A percentile compares a stretch with the other conserved stretches of the same genome.
Evolutionary conservation across 2,888 invertebrate genomes (phyloP).

Genomic region (Galerucella pusilla): DNA sequence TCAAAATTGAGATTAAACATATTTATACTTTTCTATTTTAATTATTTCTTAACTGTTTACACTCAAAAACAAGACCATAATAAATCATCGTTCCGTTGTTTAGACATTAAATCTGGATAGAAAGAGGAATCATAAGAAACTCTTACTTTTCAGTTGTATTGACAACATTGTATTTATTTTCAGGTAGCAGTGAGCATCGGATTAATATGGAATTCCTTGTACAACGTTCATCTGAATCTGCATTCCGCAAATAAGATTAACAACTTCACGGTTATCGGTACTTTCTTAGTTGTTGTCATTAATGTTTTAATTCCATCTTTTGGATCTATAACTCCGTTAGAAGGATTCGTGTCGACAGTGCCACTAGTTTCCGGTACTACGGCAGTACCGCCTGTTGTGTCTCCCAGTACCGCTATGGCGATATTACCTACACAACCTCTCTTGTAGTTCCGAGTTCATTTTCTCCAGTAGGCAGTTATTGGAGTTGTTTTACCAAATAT

Average conservation of each 20-base stretch:
- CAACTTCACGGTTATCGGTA: slow-evolving; percentile 84
- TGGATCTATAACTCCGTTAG: slow-evolving; percentile 71
- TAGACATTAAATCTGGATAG: too few species aligned
- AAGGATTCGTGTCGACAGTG: neutral
- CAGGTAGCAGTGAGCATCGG: slow-evolving; percentile 85
- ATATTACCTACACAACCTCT: neutral
- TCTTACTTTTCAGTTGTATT: neutral
- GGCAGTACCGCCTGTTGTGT: neutral
- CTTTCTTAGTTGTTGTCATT: slow-evolving; percentile 86
- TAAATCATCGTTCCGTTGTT: too few species aligned
- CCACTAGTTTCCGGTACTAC: neutral
- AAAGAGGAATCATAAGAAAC: too few species aligned
- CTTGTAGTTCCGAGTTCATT: neutral
- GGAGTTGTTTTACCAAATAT: neutral
- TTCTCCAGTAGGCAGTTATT: neutral
- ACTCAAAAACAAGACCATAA: too few species aligned
- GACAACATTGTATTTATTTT: slow-evolving; percentile 45
- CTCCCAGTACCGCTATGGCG: neutral
- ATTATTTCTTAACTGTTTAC: neutral
- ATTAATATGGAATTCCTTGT: slow-evolving; percentile 83
- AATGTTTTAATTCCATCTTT: slow-evolving; percentile 92
- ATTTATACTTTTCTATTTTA: neutral
- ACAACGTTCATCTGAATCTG: slow-evolving; percentile 72
- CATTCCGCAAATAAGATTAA: slow-evolving; percentile 83
- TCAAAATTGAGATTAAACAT: neutral